These are phyloP conservation scores for Crypturellus tataupa DNA, from an alignment of 2,797 vertebrate genomes.

Conservation along the genomic window DNA sequence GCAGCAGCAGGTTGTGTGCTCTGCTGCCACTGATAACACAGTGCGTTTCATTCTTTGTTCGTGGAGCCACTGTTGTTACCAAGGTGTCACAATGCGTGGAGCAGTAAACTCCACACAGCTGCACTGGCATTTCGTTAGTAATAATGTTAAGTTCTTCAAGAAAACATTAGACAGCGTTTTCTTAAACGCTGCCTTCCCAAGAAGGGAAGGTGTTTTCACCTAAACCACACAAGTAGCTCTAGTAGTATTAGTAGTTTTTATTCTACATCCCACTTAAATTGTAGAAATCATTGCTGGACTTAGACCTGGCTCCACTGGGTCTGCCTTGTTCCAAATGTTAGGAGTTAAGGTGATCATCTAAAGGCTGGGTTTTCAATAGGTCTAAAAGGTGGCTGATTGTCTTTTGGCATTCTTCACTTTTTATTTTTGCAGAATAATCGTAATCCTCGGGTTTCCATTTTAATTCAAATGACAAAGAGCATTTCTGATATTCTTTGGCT, in stretches of 20 bases:
- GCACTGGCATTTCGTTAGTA: background rate
- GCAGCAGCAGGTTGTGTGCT: background rate
- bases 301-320: background rate
- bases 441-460: background rate
- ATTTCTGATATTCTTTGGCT: background rate
- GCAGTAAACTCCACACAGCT: background rate
- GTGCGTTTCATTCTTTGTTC: background rate
- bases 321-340: background rate
- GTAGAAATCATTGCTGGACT: background rate
- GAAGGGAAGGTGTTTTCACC: background rate
- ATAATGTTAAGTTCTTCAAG: background rate
- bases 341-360: background rate
- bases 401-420: background rate
- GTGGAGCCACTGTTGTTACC: background rate
- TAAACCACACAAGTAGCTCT: background rate
- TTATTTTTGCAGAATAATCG: background rate
- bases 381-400: background rate
- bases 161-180: background rate
- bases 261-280: background rate
- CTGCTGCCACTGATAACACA: background rate
- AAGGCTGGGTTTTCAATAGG: background rate
- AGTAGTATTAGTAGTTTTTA: background rate
- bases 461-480: background rate
- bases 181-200: background rate
- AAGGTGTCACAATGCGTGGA: background rate